Conservation (phyloP, 2,113 vertebrate species). For the Turdus rufiventris region DNA sequence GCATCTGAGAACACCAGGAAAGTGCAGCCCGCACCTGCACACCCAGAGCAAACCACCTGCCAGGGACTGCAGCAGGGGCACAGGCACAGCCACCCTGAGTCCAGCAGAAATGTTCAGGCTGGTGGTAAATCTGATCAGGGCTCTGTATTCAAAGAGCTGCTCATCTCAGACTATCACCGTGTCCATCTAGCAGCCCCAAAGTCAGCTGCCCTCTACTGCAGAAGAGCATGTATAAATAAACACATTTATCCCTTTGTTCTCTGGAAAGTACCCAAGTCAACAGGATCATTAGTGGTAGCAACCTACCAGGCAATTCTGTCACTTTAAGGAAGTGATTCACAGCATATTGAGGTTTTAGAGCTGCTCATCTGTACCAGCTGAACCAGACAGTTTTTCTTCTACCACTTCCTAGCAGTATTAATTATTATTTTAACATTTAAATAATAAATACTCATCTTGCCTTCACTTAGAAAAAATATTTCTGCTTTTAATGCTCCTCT, state of each 20-base stretch:
- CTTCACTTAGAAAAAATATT: conserved; percentile 32
- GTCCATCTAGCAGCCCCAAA: background rate
- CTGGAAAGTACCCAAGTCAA: background rate
- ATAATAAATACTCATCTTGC: conserved; percentile 25
- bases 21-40: background rate
- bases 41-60: background rate
- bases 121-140: background rate
- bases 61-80: background rate
- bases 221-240: background rate
- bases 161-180: background rate
- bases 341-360: background rate
- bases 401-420: conserved; percentile 3
- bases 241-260: background rate
- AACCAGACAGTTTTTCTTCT: background rate
- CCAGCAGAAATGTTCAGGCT: background rate
- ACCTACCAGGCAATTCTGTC: background rate
- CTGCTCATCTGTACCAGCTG: background rate
- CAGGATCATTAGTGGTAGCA: background rate
- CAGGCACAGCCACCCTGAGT: background rate
- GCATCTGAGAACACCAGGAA: background rate
- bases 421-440: conserved; percentile 24
- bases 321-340: background rate
- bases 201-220: background rate
- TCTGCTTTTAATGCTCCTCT: conserved; percentile 13
- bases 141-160: background rate